A percentile compares a stretch with the other conserved stretches of the same genome.
phyloP scores from a whole-genome alignment of 2,888 invertebrate species.

The Xestobium rufovillosum region DNA sequence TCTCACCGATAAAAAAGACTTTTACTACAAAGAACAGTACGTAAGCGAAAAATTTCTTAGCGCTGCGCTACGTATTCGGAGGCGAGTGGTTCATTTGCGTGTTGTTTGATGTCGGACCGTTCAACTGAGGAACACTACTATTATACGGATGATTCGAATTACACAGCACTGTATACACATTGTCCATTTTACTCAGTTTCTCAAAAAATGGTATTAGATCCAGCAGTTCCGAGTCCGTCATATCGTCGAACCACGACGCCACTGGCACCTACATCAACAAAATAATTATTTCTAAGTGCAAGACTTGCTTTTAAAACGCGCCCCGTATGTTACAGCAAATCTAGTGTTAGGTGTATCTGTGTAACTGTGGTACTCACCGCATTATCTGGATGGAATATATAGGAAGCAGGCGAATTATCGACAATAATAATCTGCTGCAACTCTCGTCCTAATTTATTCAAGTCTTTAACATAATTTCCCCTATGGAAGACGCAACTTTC shows the following conservation, averaged over 20 bases:
- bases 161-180: constrained; percentile 91
- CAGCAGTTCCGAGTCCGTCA: constrained; percentile 91
- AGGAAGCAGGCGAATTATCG: constrained; percentile 99
- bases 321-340: no score
- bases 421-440: constrained; percentile 95
- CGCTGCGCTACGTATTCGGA: constrained; percentile 35
- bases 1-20: constrained; percentile 29
- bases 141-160: constrained; percentile 85
- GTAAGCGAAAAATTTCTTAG: constrained; percentile 15
- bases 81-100: constrained; percentile 27
- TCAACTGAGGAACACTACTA: constrained; percentile 34
- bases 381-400: constrained; percentile 99
- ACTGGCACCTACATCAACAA: constrained; percentile 78
- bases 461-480: constrained; percentile 99
- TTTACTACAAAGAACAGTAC: constrained; percentile 27
- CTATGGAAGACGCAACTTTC: constrained; percentile 99
- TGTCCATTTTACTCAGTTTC: constrained; percentile 91
- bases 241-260: constrained; percentile 99
- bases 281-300: constrained; percentile 3
- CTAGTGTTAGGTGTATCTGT: no score
- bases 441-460: constrained; percentile 94
- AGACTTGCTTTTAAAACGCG: no score
- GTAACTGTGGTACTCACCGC: constrained; percentile 77
- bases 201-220: constrained; percentile 98
- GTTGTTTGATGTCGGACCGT: constrained; percentile 26